A percentile compares a stretch with the other conserved stretches of the same genome.
These are phyloP conservation scores for Nemotelus nigrinus DNA, from an alignment of 2,888 invertebrate genomes.

Conservation along the genomic window DNA sequence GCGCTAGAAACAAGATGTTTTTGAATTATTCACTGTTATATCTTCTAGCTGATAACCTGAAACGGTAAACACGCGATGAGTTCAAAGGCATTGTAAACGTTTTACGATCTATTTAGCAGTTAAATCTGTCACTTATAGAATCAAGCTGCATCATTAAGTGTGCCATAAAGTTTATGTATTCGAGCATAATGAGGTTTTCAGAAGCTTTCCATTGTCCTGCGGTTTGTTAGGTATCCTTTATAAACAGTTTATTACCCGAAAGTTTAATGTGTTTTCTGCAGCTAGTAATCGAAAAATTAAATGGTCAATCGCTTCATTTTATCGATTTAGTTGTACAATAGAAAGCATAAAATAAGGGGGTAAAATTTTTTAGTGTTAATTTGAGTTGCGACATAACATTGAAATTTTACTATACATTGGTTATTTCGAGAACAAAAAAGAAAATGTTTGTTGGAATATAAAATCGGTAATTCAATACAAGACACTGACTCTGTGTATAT, in stretches of 20 bases:
- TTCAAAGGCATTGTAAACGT: slow-evolving; percentile 17
- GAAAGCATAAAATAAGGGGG: too few relatives aligned
- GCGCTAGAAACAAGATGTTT: too few relatives aligned
- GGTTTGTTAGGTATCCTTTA: neutral
- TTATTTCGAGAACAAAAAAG: too few relatives aligned
- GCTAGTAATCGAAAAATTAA: neutral
- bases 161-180: slow-evolving; percentile 26
- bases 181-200: slow-evolving; percentile 20
- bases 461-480: too few relatives aligned
- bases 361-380: too few relatives aligned
- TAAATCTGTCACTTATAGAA: slow-evolving; percentile 38
- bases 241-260: neutral
- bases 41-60: neutral
- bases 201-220: slow-evolving; percentile 4
- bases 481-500: too few relatives aligned
- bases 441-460: too few relatives aligned
- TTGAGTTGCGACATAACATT: too few relatives aligned
- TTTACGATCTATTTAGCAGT: slow-evolving; percentile 25
- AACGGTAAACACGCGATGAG: slow-evolving; percentile 1
- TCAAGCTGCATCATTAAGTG: slow-evolving; percentile 32
- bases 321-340: too few relatives aligned
- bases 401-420: too few relatives aligned
- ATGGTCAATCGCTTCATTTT: neutral
- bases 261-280: too few relatives aligned
- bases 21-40: neutral